phyloP scores from a whole-genome alignment of 2,113 vertebrate genomes.

The Engystomops pustulosus region DNA sequence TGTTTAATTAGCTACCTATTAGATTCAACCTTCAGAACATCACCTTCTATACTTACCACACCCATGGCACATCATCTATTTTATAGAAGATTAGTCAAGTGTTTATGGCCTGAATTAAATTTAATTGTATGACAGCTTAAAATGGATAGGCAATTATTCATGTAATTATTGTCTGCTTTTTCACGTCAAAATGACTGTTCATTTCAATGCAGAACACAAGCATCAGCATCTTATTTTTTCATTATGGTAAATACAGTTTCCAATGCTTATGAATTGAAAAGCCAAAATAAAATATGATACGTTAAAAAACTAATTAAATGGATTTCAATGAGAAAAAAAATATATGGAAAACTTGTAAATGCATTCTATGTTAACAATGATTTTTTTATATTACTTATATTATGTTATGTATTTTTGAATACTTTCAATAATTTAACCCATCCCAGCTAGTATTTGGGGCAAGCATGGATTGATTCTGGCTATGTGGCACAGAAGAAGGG shows the following conservation, averaged over 20 bases:
- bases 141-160: conserved; percentile 72
- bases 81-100: conserved; percentile 67
- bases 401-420: no score
- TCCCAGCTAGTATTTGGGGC: no score
- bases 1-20: background rate
- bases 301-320: no score
- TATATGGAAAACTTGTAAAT: no score
- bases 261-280: background rate
- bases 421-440: no score
- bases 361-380: no score
- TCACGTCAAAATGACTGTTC: conserved; percentile 57
- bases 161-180: conserved; percentile 70
- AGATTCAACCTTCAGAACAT: conserved; percentile 59
- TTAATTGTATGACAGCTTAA: conserved; percentile 72
- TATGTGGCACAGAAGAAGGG: no score
- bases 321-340: no score
- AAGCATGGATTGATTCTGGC: no score
- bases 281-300: background rate
- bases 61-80: conserved; percentile 61
- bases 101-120: conserved; percentile 70
- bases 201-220: conserved; percentile 50
- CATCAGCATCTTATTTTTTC: background rate
- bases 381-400: no score
- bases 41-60: conserved; percentile 63
- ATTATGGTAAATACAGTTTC: background rate